phyloP scores from a whole-genome alignment of 2,888 invertebrate species.

The Melieria crassipennis region DNA sequence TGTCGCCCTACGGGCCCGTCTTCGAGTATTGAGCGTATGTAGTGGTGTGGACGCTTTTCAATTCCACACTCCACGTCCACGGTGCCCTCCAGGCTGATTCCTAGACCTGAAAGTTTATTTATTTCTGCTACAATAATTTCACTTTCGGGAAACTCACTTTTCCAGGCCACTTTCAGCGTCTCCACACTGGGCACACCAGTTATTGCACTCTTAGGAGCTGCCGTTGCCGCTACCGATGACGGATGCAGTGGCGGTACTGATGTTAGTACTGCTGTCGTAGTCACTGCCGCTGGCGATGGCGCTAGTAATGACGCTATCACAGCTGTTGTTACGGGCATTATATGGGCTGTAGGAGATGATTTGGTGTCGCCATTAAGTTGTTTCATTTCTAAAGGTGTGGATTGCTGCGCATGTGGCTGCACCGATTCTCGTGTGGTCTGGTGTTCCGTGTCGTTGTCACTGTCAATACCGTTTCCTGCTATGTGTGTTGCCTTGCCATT shows the following conservation, averaged over 20 bases:
- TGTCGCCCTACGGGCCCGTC: slow-evolving; percentile 97
- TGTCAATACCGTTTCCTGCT: slow-evolving; percentile 31
- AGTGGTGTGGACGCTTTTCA: slow-evolving; percentile 98
- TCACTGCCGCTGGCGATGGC: slow-evolving; percentile 30
- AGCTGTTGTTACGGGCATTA: slow-evolving; percentile 41
- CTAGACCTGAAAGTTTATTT: slow-evolving; percentile 91
- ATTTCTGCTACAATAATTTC: slow-evolving; percentile 93
- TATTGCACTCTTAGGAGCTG: slow-evolving; percentile 21
- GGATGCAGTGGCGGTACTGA: no score
- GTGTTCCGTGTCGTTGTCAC: slow-evolving; percentile 49
- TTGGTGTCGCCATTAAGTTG: slow-evolving; percentile 28
- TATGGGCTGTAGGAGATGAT: slow-evolving; percentile 36
- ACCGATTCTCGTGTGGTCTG: not conserved
- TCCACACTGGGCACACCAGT: slow-evolving; percentile 71
- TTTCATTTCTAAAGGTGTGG: not conserved
- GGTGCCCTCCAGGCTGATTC: slow-evolving; percentile 97
- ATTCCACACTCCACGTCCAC: slow-evolving; percentile 97
- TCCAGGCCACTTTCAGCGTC: slow-evolving; percentile 82
- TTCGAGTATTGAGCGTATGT: slow-evolving; percentile 93
- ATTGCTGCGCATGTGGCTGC: slow-evolving; percentile 36
- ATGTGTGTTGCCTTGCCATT: slow-evolving; percentile 41
- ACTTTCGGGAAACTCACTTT: slow-evolving; percentile 80
- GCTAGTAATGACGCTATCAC: not conserved
- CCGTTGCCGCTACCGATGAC: slow-evolving; percentile 18
- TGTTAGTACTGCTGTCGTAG: slow-evolving; percentile 22